Evolutionary conservation across 2,113 vertebrate species (phyloP).

Genomic region (Neodon shergylaensis): DNA sequence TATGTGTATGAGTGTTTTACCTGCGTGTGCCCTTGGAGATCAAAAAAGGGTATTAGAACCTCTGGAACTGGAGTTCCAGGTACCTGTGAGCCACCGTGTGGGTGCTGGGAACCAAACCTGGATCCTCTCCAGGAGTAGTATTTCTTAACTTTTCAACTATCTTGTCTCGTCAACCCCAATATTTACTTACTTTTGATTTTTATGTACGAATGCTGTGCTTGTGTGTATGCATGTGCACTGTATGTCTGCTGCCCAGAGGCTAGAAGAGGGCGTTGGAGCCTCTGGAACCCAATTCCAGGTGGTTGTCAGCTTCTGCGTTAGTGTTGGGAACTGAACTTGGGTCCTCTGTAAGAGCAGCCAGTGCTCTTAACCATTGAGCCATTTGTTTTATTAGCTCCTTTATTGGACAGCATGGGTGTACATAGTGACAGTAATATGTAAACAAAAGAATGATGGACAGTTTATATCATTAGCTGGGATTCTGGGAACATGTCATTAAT

Average conservation of each 20-base stretch:
- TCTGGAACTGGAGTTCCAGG: background rate
- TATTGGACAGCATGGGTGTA: background rate
- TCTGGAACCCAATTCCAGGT: background rate
- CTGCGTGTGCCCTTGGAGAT: background rate
- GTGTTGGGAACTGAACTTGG: background rate
- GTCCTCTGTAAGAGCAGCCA: background rate
- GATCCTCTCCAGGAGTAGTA: background rate
- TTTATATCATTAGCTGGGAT: conserved; percentile 30
- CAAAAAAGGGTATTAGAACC: background rate
- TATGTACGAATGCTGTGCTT: background rate
- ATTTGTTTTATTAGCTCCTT: conserved; percentile 1
- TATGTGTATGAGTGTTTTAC: background rate
- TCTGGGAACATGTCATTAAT: background rate
- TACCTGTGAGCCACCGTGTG: background rate
- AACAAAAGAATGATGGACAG: conserved; percentile 25
- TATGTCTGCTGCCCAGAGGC: background rate
- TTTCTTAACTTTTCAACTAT: background rate
- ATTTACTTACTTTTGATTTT: background rate
- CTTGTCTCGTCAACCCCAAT: background rate
- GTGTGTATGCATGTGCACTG: background rate
- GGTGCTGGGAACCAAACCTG: background rate
- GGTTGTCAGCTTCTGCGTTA: background rate
- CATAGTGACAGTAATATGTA: conserved; percentile 25
- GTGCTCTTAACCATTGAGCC: background rate
- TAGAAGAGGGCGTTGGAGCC: background rate